Percentiles rank a stretch among this genome's conserved stretches.
phyloP scores from a whole-genome alignment of 2,113 vertebrate species.

The Gallinago jamesoni region DNA sequence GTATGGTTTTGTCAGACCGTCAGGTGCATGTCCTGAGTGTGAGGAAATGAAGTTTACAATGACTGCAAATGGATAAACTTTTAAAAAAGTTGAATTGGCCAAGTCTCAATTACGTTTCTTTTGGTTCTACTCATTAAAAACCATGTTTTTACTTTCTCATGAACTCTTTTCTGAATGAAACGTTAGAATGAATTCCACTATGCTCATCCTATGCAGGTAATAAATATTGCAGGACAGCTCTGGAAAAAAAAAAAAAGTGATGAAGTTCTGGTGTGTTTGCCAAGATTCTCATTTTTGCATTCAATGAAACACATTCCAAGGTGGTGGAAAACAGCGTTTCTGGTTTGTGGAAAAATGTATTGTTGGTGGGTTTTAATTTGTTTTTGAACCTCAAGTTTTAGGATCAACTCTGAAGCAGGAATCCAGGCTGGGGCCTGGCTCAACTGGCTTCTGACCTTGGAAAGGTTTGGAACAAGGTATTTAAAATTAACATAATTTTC shows the following conservation, averaged over 20 bases:
- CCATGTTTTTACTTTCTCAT: neutral
- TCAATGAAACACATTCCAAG: neutral
- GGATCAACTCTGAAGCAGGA: neutral
- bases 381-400: neutral
- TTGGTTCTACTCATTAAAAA: neutral
- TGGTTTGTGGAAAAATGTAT: neutral
- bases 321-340: neutral
- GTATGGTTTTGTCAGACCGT: neutral
- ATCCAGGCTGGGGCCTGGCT: neutral
- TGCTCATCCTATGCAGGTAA: neutral
- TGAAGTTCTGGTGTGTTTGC: neutral
- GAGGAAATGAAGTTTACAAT: neutral
- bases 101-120: neutral
- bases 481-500: neutral
- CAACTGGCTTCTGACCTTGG: neutral
- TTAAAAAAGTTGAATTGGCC: neutral
- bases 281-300: neutral
- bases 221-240: slow-evolving; percentile 1
- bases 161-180: neutral
- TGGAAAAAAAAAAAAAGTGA: slow-evolving; percentile 9
- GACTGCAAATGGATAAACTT: neutral
- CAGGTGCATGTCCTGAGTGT: neutral
- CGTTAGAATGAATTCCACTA: neutral
- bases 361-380: neutral
- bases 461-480: neutral